Evolutionary conservation across 2,888 invertebrate species (phyloP).

Genomic region (Acleris holmiana): DNA sequence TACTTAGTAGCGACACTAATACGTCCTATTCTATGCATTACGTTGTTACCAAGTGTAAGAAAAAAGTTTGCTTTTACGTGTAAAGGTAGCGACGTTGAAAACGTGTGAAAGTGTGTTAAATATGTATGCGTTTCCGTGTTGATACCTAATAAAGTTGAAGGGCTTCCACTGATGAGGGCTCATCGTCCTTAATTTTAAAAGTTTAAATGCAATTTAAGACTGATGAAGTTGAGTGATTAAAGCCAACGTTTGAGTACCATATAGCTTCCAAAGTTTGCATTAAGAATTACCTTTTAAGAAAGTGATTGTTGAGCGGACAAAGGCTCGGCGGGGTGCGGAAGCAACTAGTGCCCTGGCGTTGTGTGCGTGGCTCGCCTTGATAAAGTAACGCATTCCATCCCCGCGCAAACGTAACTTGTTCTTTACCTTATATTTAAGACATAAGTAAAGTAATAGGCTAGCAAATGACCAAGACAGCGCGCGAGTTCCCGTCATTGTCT

Average conservation of each 20-base stretch:
- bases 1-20: slow-evolving; percentile 56
- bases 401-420: background rate
- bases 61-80: slow-evolving; percentile 34
- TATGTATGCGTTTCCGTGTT: background rate
- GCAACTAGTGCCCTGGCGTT: slow-evolving; percentile 9
- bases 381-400: slow-evolving; percentile 6
- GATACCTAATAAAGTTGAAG: background rate
- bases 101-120: slow-evolving; percentile 44
- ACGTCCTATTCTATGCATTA: slow-evolving; percentile 57
- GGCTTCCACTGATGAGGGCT: too few species aligned
- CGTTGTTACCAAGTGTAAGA: slow-evolving; percentile 49
- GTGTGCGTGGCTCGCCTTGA: slow-evolving; percentile 3
- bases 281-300: background rate
- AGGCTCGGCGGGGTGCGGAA: background rate
- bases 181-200: too few species aligned
- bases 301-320: too few species aligned
- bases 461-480: too few species aligned
- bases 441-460: too few species aligned
- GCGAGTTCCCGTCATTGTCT: too few species aligned
- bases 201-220: too few species aligned
- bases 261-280: slow-evolving; percentile 1
- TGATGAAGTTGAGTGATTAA: too few species aligned
- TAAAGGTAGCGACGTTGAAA: slow-evolving; percentile 47
- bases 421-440: too few species aligned
- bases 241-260: too few species aligned